Conservation (phyloP, 1,140 invertebrate genomes). For the Phymorhynchus buccinoides region DNA sequence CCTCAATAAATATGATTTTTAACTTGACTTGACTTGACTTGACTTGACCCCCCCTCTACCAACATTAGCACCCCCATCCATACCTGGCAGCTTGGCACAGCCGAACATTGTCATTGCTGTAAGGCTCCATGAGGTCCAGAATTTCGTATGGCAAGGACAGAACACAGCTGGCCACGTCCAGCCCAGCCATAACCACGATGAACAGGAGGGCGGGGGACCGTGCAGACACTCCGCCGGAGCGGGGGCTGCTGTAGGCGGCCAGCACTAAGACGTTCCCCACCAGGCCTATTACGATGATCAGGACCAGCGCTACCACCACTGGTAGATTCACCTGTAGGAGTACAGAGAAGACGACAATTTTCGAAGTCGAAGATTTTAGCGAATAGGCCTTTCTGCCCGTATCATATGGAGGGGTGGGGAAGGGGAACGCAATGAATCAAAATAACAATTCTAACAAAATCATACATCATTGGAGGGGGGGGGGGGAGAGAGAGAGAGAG, state of each 20-base stretch:
- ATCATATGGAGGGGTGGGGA: too few relatives aligned
- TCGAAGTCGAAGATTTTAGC: too few relatives aligned
- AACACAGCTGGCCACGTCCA: slow-evolving; percentile 27
- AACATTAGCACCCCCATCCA: neutral
- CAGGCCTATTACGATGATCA: slow-evolving; percentile 13
- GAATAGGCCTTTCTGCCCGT: too few relatives aligned
- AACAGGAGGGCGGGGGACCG: slow-evolving; percentile 13
- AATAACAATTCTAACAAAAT: too few relatives aligned
- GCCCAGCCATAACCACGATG: slow-evolving; percentile 34
- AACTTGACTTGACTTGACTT: too few relatives aligned
- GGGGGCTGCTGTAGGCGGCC: slow-evolving; percentile 8
- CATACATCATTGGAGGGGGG: too few relatives aligned
- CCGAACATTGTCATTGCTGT: slow-evolving; percentile 29
- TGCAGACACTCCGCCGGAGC: neutral
- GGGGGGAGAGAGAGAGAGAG: too few relatives aligned
- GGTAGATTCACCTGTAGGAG: slow-evolving; percentile 1
- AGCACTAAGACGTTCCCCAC: slow-evolving; percentile 23
- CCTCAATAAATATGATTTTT: too few relatives aligned
- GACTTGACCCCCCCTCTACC: neutral
- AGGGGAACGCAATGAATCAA: too few relatives aligned
- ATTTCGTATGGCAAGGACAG: slow-evolving; percentile 33
- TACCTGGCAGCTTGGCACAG: slow-evolving; percentile 24
- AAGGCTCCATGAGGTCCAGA: slow-evolving; percentile 26
- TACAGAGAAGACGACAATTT: too few relatives aligned
- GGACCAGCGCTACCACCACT: slow-evolving; percentile 15